phyloP scores from a whole-genome alignment of 2,113 vertebrate genomes.

The Struthio camelus region DNA sequence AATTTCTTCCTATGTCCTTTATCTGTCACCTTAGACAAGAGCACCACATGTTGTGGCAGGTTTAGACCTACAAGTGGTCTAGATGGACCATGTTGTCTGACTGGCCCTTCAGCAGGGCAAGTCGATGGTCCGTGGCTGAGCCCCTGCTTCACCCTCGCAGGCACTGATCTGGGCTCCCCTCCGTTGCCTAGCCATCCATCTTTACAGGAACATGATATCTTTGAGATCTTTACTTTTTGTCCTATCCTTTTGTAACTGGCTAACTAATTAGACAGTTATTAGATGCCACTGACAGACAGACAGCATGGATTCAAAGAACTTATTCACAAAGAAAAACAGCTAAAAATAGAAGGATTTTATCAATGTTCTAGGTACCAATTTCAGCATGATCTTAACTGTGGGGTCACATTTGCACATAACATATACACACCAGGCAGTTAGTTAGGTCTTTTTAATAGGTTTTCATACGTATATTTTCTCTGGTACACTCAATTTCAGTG shows the following conservation, averaged over 20 bases:
- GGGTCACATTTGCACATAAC: neutral
- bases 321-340: neutral
- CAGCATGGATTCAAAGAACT: neutral
- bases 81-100: neutral
- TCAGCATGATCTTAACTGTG: neutral
- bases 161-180: neutral
- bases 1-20: neutral
- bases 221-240: neutral
- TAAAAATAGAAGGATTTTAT: neutral
- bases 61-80: neutral
- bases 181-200: neutral
- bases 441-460: neutral
- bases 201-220: neutral
- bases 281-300: neutral
- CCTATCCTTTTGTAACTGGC: neutral
- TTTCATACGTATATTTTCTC: neutral
- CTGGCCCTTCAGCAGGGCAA: neutral
- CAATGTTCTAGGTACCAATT: neutral
- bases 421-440: neutral
- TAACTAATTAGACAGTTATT: slow-evolving; percentile 15
- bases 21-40: neutral
- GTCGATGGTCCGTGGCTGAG: neutral
- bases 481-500: neutral
- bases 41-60: rapidly evolving
- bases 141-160: neutral